Base-by-base conservation (phyloP, 2,888 invertebrate species). In the Hydriomena furcata region DNA sequence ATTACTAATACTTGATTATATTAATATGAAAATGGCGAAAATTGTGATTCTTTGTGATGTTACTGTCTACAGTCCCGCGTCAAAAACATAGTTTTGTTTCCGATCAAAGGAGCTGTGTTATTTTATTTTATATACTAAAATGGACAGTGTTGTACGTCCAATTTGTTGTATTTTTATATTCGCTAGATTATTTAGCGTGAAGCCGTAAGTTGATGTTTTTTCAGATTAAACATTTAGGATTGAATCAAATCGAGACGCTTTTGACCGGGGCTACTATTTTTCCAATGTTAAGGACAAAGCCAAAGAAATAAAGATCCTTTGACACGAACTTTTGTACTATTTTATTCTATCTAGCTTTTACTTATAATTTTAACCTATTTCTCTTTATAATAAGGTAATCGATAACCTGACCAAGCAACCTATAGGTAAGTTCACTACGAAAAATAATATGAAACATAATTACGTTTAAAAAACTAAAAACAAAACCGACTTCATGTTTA, bases 251-350 rank as follows among this genome's bases (percentile, higher is more conserved):
- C 41, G 38, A 36, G 31, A 44, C 34, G 46, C 38, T 47, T 44
- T 30, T 34, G 36, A 32, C 40, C 31, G 52, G 47, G 52, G 41
- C 45, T 47, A 46, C 30, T 48, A 32, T 42, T 41, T 55, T 57
- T 43, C 41, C 37, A 31, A 52, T 46, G 46, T 53, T 44, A 55
- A 57, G 40, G 60, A 74, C 79, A 72, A 75, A 82, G 72, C 81
- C 84, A 84, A 85, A 84, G 80, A 80, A 81, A 82, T 80, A 81
- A 82, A 76, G 64, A 66, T 68, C 68, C 66, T 77, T 73, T 74
- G 67, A 76, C 76, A 71, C 71, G 61, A 48, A 49, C 5, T 64
- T 55, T 25, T 12, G 11, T 47, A n/a, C n/a, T n/a, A n/a, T 49
- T 51, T 54, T 31, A 60, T 70, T 63, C 28, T 53, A 13, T 12